These are phyloP conservation scores for Conus betulinus DNA, from an alignment of 1,140 invertebrate genomes.

Conservation along the genomic window DNA sequence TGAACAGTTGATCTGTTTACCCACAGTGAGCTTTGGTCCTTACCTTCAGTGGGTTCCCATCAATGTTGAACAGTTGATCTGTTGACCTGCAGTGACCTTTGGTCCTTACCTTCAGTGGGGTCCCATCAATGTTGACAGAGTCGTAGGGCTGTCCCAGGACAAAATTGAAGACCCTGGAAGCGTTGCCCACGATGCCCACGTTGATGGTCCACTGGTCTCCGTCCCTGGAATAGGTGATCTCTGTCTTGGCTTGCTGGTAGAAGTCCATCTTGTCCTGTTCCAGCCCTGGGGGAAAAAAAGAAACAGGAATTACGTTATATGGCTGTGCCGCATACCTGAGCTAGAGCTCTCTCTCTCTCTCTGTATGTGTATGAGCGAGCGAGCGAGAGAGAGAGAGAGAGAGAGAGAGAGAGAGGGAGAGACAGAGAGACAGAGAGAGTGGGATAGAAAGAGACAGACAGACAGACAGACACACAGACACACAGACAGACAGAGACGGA, in stretches of 20 bases:
- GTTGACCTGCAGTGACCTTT: neutral
- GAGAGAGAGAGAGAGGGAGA: too few species aligned
- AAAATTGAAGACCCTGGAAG: constrained; percentile 52
- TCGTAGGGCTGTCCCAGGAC: constrained; percentile 55
- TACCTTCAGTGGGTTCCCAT: neutral
- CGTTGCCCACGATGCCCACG: constrained; percentile 54
- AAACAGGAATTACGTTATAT: neutral
- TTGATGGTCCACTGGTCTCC: constrained; percentile 57
- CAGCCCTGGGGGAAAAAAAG: constrained; percentile 46
- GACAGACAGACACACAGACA: neutral
- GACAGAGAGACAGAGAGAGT: too few species aligned
- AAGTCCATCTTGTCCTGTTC: constrained; percentile 51
- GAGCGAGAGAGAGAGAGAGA: too few species aligned
- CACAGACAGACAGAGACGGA: constrained; percentile 39
- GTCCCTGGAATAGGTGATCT: constrained; percentile 50
- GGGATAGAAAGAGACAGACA: neutral
- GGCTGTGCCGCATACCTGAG: neutral
- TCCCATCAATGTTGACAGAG: constrained; percentile 57
- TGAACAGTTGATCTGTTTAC: too few species aligned
- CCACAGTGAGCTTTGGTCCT: too few species aligned
- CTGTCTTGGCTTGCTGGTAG: constrained; percentile 53
- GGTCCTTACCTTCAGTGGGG: constrained; percentile 52
- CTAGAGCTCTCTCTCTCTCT: too few species aligned
- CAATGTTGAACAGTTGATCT: too few species aligned
- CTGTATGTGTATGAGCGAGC: too few species aligned